These are phyloP conservation scores for Rosalia funebris DNA, from an alignment of 2,888 invertebrate species.

Conservation along the genomic window DNA sequence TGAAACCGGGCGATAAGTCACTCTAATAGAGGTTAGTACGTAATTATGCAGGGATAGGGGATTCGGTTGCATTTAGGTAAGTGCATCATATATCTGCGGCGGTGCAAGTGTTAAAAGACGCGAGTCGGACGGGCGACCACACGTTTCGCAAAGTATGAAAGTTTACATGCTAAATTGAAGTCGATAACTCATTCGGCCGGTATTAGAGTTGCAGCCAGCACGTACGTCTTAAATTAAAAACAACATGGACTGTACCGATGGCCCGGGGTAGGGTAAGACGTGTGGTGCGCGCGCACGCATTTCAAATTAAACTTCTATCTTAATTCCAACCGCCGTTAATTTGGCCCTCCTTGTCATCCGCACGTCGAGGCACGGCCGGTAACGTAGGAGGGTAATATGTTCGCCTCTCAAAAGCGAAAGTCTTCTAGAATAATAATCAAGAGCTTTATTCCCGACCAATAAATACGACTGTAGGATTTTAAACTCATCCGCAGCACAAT, in stretches of 20 bases:
- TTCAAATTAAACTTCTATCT: slow-evolving; percentile 59
- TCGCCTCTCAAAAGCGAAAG: slow-evolving; percentile 57
- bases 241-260: slow-evolving; percentile 28
- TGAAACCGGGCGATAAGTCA: too few species aligned
- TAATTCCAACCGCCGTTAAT: slow-evolving; percentile 57
- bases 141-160: slow-evolving; percentile 46
- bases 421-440: slow-evolving; percentile 58
- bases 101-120: slow-evolving; percentile 34
- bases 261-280: slow-evolving; percentile 41
- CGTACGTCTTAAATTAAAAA: slow-evolving; percentile 57
- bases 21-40: slow-evolving; percentile 1
- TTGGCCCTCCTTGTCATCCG: slow-evolving; percentile 47
- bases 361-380: slow-evolving; percentile 18
- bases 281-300: slow-evolving; percentile 46
- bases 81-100: slow-evolving; percentile 35
- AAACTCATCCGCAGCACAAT: slow-evolving; percentile 64
- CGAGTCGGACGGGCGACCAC: slow-evolving; percentile 33
- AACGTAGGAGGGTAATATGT: slow-evolving; percentile 27
- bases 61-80: slow-evolving; percentile 23
- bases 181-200: slow-evolving; percentile 44
- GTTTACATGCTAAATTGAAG: slow-evolving; percentile 48
- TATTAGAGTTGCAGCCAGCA: slow-evolving; percentile 43
- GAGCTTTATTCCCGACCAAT: slow-evolving; percentile 58
- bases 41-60: slow-evolving; percentile 5
- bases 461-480: slow-evolving; percentile 63